Base-by-base conservation (phyloP, 2,113 vertebrate genomes). In the Gila orcuttii region DNA sequence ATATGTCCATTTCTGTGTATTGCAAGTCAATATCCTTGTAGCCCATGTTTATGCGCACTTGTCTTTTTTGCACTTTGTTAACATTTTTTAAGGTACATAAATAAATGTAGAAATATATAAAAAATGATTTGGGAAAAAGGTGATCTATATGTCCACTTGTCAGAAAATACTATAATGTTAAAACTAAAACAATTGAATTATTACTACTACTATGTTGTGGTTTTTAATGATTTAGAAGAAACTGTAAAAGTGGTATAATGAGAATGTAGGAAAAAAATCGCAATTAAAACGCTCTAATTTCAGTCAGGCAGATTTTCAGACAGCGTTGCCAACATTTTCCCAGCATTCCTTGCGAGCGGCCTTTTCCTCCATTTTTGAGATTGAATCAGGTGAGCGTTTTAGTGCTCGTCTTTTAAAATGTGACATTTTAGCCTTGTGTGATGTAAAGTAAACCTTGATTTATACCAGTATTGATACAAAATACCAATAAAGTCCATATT, bases 311-410 rank as follows among this genome's bases (percentile, higher is more conserved):
- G 6, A 31, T 73, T 42, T 59, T 50, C 36, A 28, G 88, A 57
- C 88, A 33, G 15, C 66, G 4, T 59, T 5, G 4, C 3, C 8
- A 68, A 69, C 21, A 83, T 52, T 83, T 83, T 78, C 88, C 88
- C 88, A 86, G 79, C 71, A 81, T 89, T 50, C 88, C 74, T 0
- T 83, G 57, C 74, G 86, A 25, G 21, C 28, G 45, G 52, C 83
- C 88, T 89, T 89, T 89, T 87, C 86, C 88, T 85, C 88, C 86
- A 89, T 89, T 77, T 89, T 87, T 89, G 36, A 45, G 78, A 57
- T n/a, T 4, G 73, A 74, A 50, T 87, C 74, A 76, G 84, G 86
- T 84, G 82, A 82, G 86, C 85, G 73, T 59, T 21, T 39, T 10
- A 5, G 1, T 33, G 7, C 55, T 19, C 33, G 6, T 60, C 33